These are phyloP conservation scores for Brachionus plicatilis DNA, from an alignment of 1,140 invertebrate genomes.

Conservation along the genomic window DNA sequence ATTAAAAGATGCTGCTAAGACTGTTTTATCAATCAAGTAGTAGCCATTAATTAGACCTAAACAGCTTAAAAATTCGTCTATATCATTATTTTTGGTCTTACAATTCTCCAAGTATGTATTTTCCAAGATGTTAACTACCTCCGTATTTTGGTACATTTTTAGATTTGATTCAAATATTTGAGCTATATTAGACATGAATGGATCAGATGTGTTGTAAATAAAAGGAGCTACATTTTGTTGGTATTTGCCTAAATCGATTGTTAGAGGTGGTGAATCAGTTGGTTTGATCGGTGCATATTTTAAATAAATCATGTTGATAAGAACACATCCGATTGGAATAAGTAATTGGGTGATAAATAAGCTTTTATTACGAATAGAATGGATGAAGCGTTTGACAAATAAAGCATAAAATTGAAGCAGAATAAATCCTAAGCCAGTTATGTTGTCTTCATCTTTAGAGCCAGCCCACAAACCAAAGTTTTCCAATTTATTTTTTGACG, in stretches of 20 bases:
- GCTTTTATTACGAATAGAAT: constrained; percentile 53
- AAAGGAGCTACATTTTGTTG: constrained; percentile 47
- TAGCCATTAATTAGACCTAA: background rate
- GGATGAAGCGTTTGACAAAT: constrained; percentile 54
- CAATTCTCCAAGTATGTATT: background rate
- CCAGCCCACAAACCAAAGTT: constrained; percentile 14
- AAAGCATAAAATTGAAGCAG: constrained; percentile 55
- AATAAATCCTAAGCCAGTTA: constrained; percentile 40
- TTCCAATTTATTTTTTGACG: background rate
- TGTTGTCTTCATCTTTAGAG: background rate
- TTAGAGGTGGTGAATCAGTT: constrained; percentile 47
- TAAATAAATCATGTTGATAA: constrained; percentile 23
- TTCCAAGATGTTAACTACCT: background rate
- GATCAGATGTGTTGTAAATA: background rate
- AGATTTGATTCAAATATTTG: background rate
- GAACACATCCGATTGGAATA: constrained; percentile 50
- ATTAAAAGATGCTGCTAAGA: background rate
- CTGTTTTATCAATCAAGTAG: constrained; percentile 20
- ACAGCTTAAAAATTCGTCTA: constrained; percentile 7
- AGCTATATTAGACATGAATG: background rate
- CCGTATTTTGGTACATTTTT: background rate
- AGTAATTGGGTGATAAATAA: constrained; percentile 52
- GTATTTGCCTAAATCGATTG: constrained; percentile 46
- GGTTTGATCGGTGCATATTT: constrained; percentile 51
- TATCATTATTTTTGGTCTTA: background rate